Conservation (phyloP, 2,888 invertebrate genomes). For the Magallana nippona region DNA sequence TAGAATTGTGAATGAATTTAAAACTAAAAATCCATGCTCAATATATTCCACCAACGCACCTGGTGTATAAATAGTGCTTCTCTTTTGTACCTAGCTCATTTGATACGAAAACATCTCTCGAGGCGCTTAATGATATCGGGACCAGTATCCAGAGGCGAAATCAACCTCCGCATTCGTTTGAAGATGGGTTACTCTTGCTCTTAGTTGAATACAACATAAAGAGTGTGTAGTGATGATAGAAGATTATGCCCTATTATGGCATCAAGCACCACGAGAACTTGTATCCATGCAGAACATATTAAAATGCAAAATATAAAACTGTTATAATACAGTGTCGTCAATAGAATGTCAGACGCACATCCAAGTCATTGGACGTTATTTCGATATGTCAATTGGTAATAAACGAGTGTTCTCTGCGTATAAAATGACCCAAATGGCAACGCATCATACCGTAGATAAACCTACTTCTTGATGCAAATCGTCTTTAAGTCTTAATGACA, state of each 20-base stretch:
- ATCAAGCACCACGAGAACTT: conserved; percentile 13
- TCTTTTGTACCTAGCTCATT: background rate
- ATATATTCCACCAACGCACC: conserved; percentile 33
- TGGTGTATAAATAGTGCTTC: conserved; percentile 12
- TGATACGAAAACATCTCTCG: conserved; percentile 16
- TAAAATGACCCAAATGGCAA: conserved; percentile 1
- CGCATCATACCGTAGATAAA: background rate
- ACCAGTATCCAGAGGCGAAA: background rate
- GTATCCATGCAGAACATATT: conserved; percentile 19
- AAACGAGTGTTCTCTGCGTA: background rate
- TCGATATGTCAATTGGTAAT: conserved; percentile 18
- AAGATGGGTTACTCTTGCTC: conserved; percentile 28
- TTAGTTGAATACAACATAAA: conserved; percentile 8
- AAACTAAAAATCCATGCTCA: background rate
- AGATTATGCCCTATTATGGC: conserved; percentile 25
- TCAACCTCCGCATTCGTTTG: conserved; percentile 19
- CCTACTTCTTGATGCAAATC: conserved; percentile 5
- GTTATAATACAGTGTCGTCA: conserved; percentile 2
- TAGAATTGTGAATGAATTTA: background rate
- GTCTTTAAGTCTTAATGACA: conserved; percentile 2
- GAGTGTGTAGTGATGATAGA: conserved; percentile 23
- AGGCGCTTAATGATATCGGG: conserved; percentile 16
- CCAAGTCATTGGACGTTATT: conserved; percentile 18
- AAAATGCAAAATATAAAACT: conserved; percentile 30
- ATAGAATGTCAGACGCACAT: conserved; percentile 19